These are phyloP conservation scores for Plutomurus gul DNA, from an alignment of 1,140 invertebrate species.

Conservation along the genomic window DNA sequence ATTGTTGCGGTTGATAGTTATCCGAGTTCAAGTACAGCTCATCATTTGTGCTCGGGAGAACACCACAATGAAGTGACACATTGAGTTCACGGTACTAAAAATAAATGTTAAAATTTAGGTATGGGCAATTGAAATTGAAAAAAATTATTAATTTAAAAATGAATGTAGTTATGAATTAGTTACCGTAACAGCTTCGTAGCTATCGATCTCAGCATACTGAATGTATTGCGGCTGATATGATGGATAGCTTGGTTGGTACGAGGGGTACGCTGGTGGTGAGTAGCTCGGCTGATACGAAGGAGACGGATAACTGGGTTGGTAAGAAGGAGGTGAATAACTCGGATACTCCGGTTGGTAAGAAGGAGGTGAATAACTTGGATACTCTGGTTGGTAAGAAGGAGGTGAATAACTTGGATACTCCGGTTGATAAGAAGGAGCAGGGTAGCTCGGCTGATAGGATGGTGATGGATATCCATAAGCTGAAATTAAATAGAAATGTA, in stretches of 20 bases:
- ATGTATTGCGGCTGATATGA: slow-evolving; percentile 36
- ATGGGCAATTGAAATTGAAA: background rate
- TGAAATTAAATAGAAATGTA: background rate
- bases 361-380: background rate
- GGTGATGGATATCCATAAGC: background rate
- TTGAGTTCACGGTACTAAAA: slow-evolving; percentile 44
- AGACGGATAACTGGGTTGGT: background rate
- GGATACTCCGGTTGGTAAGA: slow-evolving; percentile 31
- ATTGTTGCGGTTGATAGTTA: background rate
- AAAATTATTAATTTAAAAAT: background rate
- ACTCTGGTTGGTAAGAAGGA: background rate
- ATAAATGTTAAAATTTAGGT: background rate
- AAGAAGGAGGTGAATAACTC: slow-evolving; percentile 2
- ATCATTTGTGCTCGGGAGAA: slow-evolving; percentile 42
- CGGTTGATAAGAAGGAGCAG: background rate
- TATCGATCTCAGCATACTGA: slow-evolving; percentile 47
- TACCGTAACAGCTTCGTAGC: slow-evolving; percentile 48
- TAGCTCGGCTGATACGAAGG: slow-evolving; percentile 24
- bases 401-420: background rate
- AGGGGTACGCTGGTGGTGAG: background rate
- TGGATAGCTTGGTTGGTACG: background rate
- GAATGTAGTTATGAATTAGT: background rate
- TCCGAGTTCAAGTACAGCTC: slow-evolving; percentile 31
- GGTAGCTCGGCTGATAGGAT: background rate
- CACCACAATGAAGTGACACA: slow-evolving; percentile 36